Evolutionary conservation across 2,113 vertebrate genomes (phyloP), one percentile per base, ranked within the genome.

Genomic region (Eurypyga helias): DNA sequence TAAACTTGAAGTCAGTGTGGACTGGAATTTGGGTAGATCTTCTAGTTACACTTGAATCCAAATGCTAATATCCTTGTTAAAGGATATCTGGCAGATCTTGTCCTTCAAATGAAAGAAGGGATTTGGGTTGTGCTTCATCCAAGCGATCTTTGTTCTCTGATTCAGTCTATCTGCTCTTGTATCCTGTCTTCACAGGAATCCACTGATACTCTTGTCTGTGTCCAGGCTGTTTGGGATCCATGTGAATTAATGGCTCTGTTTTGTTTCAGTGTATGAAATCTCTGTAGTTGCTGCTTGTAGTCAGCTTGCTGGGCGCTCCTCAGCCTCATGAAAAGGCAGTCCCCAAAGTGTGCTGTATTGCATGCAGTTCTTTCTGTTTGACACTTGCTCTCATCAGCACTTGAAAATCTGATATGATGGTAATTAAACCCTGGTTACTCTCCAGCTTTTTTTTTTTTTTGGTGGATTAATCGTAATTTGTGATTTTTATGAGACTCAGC

Each of bases 351-450:
- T 64, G 13, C 75, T 71, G 34, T 20, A n/a, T 12, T 70, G 34
- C 75, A n/a, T 3, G 26, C 82, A 14, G 3, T 83, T 83, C 85
- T 90, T 95, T 90, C 83, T 65, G 70, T 87, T 58, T 95, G 93
- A 83, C 76, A 75, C 90, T 90, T 67, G 70, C 76, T 95, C 76
- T 96, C 93, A 95, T 94, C 96, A 94, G 60, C 76, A 60, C 86
- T 92, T 89, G 62, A 86, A 93, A 78, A 89, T 83, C 64, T 88
- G 92, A 78, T 90, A 75, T 5, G 64, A 45, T 65, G 36, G 60
- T 93, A 90, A 95, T 93, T 96, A 95, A 96, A 90, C 79, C 81
- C 43, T 78, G 90, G 88, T 83, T 86, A 72, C 43, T 83, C 66
- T 95, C 83, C 95, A 89, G 67, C 28, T 71, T 88, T 58, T 95